Base-by-base conservation (phyloP, 2,797 vertebrate species). In the Petrocephalus schoutedeni region DNA sequence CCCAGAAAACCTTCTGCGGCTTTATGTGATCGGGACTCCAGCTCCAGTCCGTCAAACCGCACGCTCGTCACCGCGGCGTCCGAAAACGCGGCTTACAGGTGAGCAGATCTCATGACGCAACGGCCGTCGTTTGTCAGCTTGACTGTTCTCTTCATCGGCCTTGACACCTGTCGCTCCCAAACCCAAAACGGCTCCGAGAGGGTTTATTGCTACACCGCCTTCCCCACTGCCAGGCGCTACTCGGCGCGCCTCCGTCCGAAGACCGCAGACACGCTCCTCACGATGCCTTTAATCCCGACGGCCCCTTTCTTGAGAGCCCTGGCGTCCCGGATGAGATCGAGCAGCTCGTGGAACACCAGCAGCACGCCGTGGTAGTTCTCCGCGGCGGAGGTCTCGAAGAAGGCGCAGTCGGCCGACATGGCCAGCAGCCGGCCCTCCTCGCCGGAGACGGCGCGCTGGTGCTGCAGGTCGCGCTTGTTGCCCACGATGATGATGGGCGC, bases 331-430 rank as follows among this genome's bases (percentile, higher is more conserved):
- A 96, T 94, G 77, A 93, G 92, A 56, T 94, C 94, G 89, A 95
- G 88, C 85, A 97, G 94, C 61, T 94, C 94, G 36, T 95, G 95
- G 89, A 97, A 96, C 85, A 94, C 95, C 59, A 94, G 90, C 87
- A 95, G 91, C 12, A 95, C 95, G 8, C 95, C 95, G 82, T 96
- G 96, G 91, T 96, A 96, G 71, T 95, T 94, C 93, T 97, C 96
- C 0, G 96, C 96, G 0, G 94, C 96, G 0, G 96, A 97, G 87
- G 95, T 95, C 91, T 96, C 96, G 4, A 96, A 96, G 91, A 97
- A 96, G 86, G 92, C 93, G 59, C 96, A 96, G 92, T 95, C 92
- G 0, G 93, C 90, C 2, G 94, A 92, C 32, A 94, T 92, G 19
- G 96, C 95, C 45, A 96, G 93, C 10, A 95, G 90, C 3, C 94